A percentile compares a stretch with the other conserved stretches of the same genome.
These are phyloP conservation scores for Pterois miles DNA, from an alignment of 2,797 vertebrate species.

Conservation along the genomic window DNA sequence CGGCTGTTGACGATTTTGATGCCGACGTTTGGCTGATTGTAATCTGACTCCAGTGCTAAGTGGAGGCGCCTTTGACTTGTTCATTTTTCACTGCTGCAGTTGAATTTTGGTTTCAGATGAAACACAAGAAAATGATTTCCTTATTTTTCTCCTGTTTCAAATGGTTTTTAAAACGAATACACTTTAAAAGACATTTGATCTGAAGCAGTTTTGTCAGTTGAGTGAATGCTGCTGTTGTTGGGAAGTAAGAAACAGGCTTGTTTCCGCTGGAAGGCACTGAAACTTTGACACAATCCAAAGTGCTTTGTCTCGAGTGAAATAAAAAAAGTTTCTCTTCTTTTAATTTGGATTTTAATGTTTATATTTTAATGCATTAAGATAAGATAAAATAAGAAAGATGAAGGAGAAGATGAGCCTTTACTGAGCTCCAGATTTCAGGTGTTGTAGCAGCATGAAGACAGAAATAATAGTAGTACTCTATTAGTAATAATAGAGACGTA, in stretches of 20 bases:
- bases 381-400: background rate
- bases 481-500: background rate
- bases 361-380: background rate
- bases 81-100: background rate
- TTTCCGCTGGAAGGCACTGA: too few relatives aligned
- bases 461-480: too few relatives aligned
- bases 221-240: background rate
- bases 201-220: background rate
- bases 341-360: background rate
- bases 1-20: background rate
- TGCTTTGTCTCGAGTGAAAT: too few relatives aligned
- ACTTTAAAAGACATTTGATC: slow-evolving; percentile 7
- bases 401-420: too few relatives aligned
- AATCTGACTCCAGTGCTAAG: slow-evolving; percentile 8
- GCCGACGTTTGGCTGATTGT: slow-evolving; percentile 38
- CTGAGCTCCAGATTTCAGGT: background rate
- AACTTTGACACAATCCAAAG: too few relatives aligned
- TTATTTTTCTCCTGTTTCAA: slow-evolving; percentile 15
- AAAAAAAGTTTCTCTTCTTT: too few relatives aligned
- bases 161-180: slow-evolving; percentile 23
- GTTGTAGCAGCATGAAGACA: background rate
- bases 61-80: background rate
- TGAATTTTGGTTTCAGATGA: background rate
- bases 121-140: slow-evolving; percentile 14
- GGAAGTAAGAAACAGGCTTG: too few relatives aligned